Evolutionary conservation across 2,888 invertebrate genomes (phyloP).

Genomic region (Cataglyphis livida): DNA sequence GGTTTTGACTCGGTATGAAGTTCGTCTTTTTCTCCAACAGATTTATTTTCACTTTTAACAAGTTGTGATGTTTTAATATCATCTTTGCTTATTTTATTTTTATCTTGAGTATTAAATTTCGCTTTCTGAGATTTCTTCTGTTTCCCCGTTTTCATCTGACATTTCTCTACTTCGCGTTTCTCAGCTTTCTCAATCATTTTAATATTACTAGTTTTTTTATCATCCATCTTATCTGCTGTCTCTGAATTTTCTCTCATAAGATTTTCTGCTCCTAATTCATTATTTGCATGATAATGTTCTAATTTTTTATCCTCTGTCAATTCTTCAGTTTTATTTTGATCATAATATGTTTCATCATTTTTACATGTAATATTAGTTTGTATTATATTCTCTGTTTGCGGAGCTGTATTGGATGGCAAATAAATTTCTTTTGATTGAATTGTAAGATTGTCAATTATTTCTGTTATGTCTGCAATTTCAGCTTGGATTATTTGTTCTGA

Average conservation of each 20-base stretch:
- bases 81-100: conserved; percentile 1
- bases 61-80: background rate
- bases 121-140: conserved; percentile 39
- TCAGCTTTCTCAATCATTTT: conserved; percentile 40
- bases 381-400: background rate
- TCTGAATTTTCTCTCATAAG: background rate
- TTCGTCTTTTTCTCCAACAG: background rate
- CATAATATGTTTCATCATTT: background rate
- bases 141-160: conserved; percentile 41
- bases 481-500: background rate
- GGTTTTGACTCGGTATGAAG: background rate
- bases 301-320: conserved; percentile 80
- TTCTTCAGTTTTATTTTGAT: conserved; percentile 65
- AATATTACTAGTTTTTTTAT: conserved; percentile 23
- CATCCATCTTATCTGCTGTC: conserved; percentile 65
- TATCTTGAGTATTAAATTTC: conserved; percentile 5
- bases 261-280: conserved; percentile 2
- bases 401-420: background rate
- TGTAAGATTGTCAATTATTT: background rate
- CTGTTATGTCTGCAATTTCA: background rate
- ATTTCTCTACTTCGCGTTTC: conserved; percentile 55
- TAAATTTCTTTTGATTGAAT: background rate
- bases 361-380: conserved; percentile 4
- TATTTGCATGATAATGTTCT: background rate
- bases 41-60: conserved; percentile 19